Conservation (phyloP, 2,113 vertebrate species). For the Gymnorhina tibicen region DNA sequence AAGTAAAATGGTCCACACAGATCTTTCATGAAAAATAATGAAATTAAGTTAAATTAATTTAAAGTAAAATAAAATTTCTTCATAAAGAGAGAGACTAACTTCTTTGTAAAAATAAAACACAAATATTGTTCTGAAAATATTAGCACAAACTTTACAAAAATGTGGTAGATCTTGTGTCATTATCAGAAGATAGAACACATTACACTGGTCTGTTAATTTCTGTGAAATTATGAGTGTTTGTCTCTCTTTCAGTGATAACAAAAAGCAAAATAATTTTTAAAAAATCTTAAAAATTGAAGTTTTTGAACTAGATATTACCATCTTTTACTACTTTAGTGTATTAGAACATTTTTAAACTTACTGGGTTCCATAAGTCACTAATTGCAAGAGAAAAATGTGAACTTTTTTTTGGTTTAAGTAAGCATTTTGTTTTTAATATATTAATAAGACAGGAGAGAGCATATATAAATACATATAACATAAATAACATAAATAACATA, state of each 20-base stretch:
- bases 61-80: background rate
- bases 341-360: background rate
- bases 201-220: background rate
- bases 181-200: background rate
- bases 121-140: background rate
- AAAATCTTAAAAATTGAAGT: background rate
- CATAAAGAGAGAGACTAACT: background rate
- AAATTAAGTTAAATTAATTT: background rate
- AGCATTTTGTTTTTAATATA: background rate
- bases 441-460: background rate
- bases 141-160: background rate
- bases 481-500: too few relatives aligned
- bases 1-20: background rate
- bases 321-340: background rate
- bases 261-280: background rate
- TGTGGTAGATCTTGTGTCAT: background rate
- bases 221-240: background rate
- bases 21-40: background rate
- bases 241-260: background rate
- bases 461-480: background rate
- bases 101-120: background rate
- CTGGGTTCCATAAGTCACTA: background rate
- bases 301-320: background rate
- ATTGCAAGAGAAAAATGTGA: background rate
- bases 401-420: background rate